Conservation (phyloP, 2,113 vertebrate genomes). For the Atrichornis clamosus region DNA sequence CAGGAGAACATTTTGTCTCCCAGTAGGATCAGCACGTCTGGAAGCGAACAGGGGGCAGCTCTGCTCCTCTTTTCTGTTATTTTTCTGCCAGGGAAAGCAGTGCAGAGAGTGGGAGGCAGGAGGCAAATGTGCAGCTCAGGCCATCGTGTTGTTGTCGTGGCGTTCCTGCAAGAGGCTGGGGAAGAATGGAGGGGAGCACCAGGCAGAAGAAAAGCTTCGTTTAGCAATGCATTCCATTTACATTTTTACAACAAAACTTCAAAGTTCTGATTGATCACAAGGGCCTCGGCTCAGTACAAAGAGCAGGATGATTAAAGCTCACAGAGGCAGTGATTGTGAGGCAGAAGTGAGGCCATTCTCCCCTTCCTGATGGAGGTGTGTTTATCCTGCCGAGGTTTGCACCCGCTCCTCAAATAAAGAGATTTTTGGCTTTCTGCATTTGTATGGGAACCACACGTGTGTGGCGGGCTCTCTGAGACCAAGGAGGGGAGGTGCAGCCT, state of each 20-base stretch:
- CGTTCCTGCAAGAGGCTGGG: not conserved
- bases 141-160: not conserved
- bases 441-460: not conserved
- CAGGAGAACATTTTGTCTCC: conserved; percentile 41
- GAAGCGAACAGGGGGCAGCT: not conserved
- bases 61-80: not conserved
- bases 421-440: not conserved
- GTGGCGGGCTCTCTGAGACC: not conserved
- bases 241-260: conserved; percentile 32
- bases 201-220: not conserved
- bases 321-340: not conserved
- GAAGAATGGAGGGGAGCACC: not conserved
- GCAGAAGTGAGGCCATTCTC: not conserved
- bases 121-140: not conserved
- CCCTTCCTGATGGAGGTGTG: not conserved
- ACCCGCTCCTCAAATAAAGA: not conserved
- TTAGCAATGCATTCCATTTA: conserved; percentile 10
- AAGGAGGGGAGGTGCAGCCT: not conserved
- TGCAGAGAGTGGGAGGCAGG: not conserved
- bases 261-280: conserved; percentile 22
- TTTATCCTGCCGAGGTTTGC: not conserved
- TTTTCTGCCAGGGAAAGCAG: not conserved
- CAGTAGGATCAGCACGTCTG: not conserved
- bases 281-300: not conserved
- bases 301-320: conserved; percentile 23